Evolutionary conservation across 2,113 vertebrate genomes (phyloP), one percentile per base, ranked within the genome.

Genomic region (Corythornis vintsioides): DNA sequence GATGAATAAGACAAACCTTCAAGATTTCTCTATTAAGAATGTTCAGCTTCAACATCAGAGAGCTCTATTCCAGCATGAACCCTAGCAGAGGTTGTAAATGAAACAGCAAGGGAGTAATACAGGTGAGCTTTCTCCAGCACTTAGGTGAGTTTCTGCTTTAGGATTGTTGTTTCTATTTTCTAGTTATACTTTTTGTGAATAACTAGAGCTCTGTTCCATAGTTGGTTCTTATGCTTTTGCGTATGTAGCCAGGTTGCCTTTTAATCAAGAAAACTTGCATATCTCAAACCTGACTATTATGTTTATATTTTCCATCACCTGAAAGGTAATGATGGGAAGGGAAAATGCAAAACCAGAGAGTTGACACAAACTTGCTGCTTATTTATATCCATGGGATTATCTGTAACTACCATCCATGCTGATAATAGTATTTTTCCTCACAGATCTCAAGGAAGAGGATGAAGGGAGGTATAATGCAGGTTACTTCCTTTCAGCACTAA

Each of bases 1-100:
- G 29, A 48, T 45, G 91, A 83, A 28, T 33, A 94, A 91, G 90
- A 84, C 3, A 5, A 48, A 17, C 50, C 57, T 81, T 66, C 19
- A 42, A 86, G 60, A n/a, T 75, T 78, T 92, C 86, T 88, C 84
- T 65, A 43, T 95, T 91, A 69, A 74, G 90, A 91, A 81, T 40
- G n/a, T 40, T 52, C 24, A 35, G 43, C 40, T 86, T 80, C 47
- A 38, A 82, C 88, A 88, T 94, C 86, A 86, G 84, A 93, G 63
- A 24, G 13, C 48, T 65, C 26, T 22, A 28, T 35, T 52, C 50
- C 33, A 16, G 29, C 47, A 9, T 1, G 47, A 70, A 11, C n/a
- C 56, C 15, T 52, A 63, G 33, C 43, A 84, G 66, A 80, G 11
- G 8, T 15, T 43, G 19, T 13, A 66, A 80, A 35, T 69, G 61